Percentiles rank a stretch among this genome's conserved stretches.
Evolutionary conservation across 1,140 invertebrate genomes (phyloP).

Genomic region (Druon quercuslanigerum): DNA sequence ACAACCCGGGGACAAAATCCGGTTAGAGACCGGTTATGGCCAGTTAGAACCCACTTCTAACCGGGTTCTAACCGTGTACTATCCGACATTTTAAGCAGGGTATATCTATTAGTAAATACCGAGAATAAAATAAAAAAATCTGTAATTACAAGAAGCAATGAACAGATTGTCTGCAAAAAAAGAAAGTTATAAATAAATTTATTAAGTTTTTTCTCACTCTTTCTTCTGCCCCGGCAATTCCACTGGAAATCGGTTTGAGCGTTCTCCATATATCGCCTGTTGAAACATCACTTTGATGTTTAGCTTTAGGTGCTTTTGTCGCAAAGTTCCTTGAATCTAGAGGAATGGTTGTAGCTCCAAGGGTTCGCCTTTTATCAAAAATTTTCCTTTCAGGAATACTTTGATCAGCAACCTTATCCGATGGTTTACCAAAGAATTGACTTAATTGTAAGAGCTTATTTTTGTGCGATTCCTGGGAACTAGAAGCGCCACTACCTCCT

Average conservation of each 20-base stretch:
- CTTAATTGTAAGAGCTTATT: constrained; percentile 60
- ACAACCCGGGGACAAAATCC: too few species aligned
- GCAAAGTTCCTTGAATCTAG: constrained; percentile 83
- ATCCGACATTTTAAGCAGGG: too few species aligned
- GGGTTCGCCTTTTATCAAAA: constrained; percentile 79
- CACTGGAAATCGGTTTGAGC: constrained; percentile 82
- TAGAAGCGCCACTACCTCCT: constrained; percentile 40
- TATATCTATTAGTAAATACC: too few species aligned
- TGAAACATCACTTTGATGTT: constrained; percentile 76
- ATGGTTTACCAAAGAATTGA: constrained; percentile 66
- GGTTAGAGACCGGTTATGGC: too few species aligned
- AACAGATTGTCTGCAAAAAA: not conserved
- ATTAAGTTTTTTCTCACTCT: constrained; percentile 72
- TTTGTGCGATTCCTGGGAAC: constrained; percentile 58
- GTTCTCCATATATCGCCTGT: constrained; percentile 87
- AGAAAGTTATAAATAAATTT: not conserved
- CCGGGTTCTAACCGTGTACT: too few species aligned
- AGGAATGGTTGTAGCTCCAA: constrained; percentile 84
- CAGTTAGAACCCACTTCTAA: too few species aligned
- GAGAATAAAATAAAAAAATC: too few species aligned
- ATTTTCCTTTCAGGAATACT: constrained; percentile 67
- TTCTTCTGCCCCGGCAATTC: constrained; percentile 77
- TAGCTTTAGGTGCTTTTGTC: constrained; percentile 78
- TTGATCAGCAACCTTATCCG: constrained; percentile 60
- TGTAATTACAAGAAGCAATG: too few species aligned